A percentile compares a stretch with the other conserved stretches of the same genome.
phyloP scores from a whole-genome alignment of 2,113 vertebrate genomes.

The Martes martes region DNA sequence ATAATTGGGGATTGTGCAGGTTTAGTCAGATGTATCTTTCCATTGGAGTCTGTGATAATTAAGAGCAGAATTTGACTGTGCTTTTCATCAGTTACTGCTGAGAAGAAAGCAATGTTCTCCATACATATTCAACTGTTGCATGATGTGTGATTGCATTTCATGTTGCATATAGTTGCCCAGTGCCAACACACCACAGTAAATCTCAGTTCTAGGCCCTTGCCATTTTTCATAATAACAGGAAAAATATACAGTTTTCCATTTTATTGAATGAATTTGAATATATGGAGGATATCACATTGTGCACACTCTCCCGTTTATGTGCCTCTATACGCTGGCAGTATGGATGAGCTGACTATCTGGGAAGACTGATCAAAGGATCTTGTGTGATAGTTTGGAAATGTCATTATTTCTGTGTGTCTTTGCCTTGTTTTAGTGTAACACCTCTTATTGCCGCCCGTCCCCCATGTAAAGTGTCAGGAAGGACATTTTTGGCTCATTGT shows the following conservation, averaged over 20 bases:
- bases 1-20: background rate
- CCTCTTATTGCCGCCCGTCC: background rate
- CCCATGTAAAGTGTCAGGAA: background rate
- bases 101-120: background rate
- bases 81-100: background rate
- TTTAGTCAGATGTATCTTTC: background rate
- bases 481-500: background rate
- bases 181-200: background rate
- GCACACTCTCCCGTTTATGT: background rate
- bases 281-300: background rate
- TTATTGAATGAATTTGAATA: slow-evolving; percentile 35
- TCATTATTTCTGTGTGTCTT: background rate
- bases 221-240: slow-evolving; percentile 12
- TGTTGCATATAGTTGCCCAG: background rate
- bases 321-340: background rate
- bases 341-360: background rate
- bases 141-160: background rate
- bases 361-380: background rate
- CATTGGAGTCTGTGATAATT: background rate
- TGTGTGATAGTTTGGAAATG: background rate
- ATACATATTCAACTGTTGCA: background rate
- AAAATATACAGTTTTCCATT: background rate
- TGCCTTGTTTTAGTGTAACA: background rate
- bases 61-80: background rate
- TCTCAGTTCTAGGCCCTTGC: background rate